phyloP scores from a whole-genome alignment of 2,888 invertebrate genomes.

The Drosophila siamana region DNA sequence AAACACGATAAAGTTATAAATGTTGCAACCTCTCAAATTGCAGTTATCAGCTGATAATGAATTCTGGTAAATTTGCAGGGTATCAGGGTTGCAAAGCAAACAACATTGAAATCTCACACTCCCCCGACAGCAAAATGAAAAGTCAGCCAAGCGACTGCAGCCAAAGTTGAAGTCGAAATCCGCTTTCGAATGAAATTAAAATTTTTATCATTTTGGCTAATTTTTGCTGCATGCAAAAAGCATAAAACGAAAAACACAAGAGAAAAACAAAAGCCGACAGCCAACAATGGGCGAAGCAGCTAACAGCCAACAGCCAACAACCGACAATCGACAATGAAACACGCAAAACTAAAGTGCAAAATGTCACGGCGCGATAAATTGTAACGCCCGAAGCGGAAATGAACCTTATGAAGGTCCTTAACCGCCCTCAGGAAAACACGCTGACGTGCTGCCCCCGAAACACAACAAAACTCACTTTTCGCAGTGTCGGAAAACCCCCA shows the following conservation, averaged over 20 bases:
- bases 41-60: background rate
- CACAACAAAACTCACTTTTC: slow-evolving; percentile 73
- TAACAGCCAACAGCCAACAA: slow-evolving; percentile 19
- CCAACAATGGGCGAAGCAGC: background rate
- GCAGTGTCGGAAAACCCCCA: slow-evolving; percentile 35
- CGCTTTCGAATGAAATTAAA: slow-evolving; percentile 75
- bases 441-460: slow-evolving; percentile 33
- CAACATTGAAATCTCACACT: background rate
- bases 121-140: slow-evolving; percentile 35
- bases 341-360: slow-evolving; percentile 76
- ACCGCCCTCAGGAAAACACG: slow-evolving; percentile 28
- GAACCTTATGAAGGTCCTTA: slow-evolving; percentile 64
- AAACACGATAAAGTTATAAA: too few species aligned
- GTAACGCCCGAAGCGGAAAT: slow-evolving; percentile 62
- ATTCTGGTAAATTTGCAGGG: slow-evolving; percentile 2
- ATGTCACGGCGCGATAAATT: slow-evolving; percentile 77
- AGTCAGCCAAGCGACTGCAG: slow-evolving; percentile 39
- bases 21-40: too few species aligned
- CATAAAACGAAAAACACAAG: slow-evolving; percentile 34
- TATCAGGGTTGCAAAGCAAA: slow-evolving; percentile 3
- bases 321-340: slow-evolving; percentile 30
- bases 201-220: slow-evolving; percentile 76
- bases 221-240: slow-evolving; percentile 64
- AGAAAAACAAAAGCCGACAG: slow-evolving; percentile 30
- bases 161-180: slow-evolving; percentile 64